Evolutionary conservation across 2,113 vertebrate genomes (phyloP), one percentile per base, ranked within the genome.

Genomic region (Plotosus lineatus): DNA sequence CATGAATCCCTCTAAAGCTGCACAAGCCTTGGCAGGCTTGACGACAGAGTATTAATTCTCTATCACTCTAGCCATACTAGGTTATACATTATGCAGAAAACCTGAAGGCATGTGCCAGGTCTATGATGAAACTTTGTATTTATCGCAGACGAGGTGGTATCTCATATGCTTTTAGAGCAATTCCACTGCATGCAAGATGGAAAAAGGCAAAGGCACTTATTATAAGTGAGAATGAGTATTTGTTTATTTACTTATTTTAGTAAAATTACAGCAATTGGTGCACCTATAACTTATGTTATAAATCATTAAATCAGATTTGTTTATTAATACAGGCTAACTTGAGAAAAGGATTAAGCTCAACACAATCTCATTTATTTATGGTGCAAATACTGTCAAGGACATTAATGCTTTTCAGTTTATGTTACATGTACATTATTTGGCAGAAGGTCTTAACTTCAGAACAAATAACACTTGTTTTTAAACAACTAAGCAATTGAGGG

Each of bases 71-170:
- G 26, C 69, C 1, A 7, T 19, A 51, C 51, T 26, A 17, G 12
- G 15, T 15, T 77, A 61, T 77, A 61, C 38, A 77, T 77, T 61
- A 61, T 77, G 56, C 55, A 77, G 75, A 77, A 21, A 38, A 42
- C 23, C 38, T 77, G 40, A 77, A 61, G 56, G 75, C 69, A 68
- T 42, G 38, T 26, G 11, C 51, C 12, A 40, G 51, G 10, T 56
- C 51, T 15, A 44, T 61, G 55, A 77, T 33, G 28, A 77, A 46
- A 42, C 40, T 38, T 75, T 55, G 40, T 75, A 9, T 55, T 40
- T 14, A 33, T 72, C 40, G 17, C 23, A 44, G 7, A 23, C 23
- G 26, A 26, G 26, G 65, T 26, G 10, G 5, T 44, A 14, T 68
- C 10, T 10, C 36, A 68, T 69, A 44, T 44, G n/a, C 12, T 69